These are phyloP conservation scores for Agrotis ipsilon DNA, from an alignment of 2,888 invertebrate genomes.

Conservation along the genomic window DNA sequence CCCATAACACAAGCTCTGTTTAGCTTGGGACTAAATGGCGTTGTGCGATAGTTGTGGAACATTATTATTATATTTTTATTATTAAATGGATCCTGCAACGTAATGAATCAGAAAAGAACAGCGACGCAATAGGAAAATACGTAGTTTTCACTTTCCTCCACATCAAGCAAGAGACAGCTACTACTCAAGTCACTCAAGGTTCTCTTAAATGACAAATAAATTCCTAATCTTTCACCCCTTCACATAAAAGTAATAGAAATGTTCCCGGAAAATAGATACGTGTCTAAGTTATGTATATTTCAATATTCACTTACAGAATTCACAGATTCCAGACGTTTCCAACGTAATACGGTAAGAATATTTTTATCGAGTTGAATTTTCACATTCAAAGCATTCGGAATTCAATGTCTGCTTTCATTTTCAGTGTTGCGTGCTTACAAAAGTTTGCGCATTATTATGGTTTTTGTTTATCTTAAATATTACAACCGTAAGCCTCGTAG, in stretches of 20 bases:
- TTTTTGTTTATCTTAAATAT: background rate
- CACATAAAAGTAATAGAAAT: constrained; percentile 48
- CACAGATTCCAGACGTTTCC: constrained; percentile 61
- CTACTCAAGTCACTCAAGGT: background rate
- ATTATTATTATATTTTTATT: too few relatives aligned
- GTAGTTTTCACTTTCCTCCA: too few relatives aligned
- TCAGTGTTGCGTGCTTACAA: constrained; percentile 9
- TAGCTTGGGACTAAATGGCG: too few relatives aligned
- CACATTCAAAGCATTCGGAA: constrained; percentile 48
- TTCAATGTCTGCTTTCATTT: constrained; percentile 46
- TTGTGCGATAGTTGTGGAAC: too few relatives aligned
- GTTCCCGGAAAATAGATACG: constrained; percentile 39
- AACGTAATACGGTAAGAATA: constrained; percentile 59
- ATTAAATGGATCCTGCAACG: too few relatives aligned
- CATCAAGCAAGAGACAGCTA: too few relatives aligned
- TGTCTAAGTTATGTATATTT: constrained; percentile 50
- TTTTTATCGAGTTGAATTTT: constrained; percentile 60
- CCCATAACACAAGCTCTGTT: too few relatives aligned
- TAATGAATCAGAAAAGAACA: too few relatives aligned
- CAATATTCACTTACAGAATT: constrained; percentile 62
- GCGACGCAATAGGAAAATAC: too few relatives aligned
- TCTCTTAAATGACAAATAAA: constrained; percentile 18
- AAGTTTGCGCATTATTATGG: background rate
- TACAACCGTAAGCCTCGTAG: background rate
- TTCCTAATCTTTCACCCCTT: constrained; percentile 8